A percentile compares a stretch with the other conserved stretches of the same genome.
Conservation (phyloP, 2,888 invertebrate species). For the Philopedon plagiatum region DNA sequence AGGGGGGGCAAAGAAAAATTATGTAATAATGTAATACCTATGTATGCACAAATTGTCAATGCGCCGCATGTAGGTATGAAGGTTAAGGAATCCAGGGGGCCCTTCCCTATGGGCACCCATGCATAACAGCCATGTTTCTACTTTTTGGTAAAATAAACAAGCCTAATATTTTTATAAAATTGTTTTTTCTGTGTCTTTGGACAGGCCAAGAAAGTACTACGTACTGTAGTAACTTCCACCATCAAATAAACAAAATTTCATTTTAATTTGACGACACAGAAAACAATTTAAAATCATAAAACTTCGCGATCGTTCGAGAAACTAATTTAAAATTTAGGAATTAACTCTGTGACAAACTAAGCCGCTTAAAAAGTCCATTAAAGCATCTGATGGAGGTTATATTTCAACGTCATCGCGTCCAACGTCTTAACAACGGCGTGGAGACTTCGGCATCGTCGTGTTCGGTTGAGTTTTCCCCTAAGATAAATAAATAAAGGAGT, state of each 20-base stretch:
- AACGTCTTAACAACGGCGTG: slow-evolving; percentile 7
- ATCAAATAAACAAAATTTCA: not conserved
- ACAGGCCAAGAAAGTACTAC: too few species aligned
- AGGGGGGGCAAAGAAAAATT: too few species aligned
- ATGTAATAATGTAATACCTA: too few species aligned
- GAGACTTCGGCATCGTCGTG: slow-evolving; percentile 9
- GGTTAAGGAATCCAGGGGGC: too few species aligned
- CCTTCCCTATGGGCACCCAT: too few species aligned
- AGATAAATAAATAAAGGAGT: slow-evolving; percentile 15
- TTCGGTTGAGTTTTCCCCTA: slow-evolving; percentile 7
- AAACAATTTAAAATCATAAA: not conserved
- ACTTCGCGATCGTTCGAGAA: not conserved
- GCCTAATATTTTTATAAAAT: too few species aligned
- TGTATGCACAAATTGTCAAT: too few species aligned
- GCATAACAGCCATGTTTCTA: too few species aligned
- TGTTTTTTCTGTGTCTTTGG: too few species aligned
- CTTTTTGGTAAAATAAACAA: too few species aligned
- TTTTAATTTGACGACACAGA: not conserved
- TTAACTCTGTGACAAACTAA: slow-evolving; percentile 19
- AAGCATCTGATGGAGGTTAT: slow-evolving; percentile 6
- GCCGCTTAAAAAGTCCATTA: slow-evolving; percentile 22
- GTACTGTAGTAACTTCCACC: too few species aligned
- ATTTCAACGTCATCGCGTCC: slow-evolving; percentile 18
- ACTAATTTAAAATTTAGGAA: slow-evolving; percentile 16
- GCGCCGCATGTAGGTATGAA: too few species aligned